phyloP scores from a whole-genome alignment of 2,113 vertebrate species.

The Lethenteron camtschaticum region DNA sequence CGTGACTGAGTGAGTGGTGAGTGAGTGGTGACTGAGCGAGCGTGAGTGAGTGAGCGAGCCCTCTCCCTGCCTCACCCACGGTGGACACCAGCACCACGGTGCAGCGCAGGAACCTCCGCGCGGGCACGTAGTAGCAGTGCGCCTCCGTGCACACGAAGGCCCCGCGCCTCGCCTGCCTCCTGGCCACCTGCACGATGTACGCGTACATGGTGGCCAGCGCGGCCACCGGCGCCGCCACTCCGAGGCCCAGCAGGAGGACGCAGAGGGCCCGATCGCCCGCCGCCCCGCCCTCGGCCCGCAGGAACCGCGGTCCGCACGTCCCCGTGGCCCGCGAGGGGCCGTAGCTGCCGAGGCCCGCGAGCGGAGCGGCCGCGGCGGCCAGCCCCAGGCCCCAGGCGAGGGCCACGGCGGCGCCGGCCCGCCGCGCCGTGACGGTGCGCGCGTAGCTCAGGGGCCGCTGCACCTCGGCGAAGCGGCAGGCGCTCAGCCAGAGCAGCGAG shows the following conservation, averaged over 20 bases:
- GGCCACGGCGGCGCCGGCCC: neutral
- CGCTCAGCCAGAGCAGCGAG: neutral
- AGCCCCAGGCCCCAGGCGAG: neutral
- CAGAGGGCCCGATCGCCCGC: too few species aligned
- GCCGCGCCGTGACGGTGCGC: neutral
- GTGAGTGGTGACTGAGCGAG: too few species aligned
- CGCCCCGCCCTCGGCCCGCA: too few species aligned
- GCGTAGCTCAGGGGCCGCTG: neutral
- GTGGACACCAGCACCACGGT: slow-evolving; percentile 2
- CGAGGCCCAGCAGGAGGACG: neutral
- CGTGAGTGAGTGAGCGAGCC: too few species aligned
- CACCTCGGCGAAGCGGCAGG: neutral
- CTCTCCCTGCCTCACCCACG: neutral
- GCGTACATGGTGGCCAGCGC: neutral
- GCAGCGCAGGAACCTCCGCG: neutral
- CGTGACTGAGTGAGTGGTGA: too few species aligned
- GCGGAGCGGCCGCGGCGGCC: neutral
- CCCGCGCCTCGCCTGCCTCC: neutral
- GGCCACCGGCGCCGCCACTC: neutral
- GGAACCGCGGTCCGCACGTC: too few species aligned
- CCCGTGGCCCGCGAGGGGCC: neutral
- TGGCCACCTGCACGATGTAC: neutral
- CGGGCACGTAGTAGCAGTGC: neutral
- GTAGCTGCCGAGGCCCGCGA: slow-evolving; percentile 2
- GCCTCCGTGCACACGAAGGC: neutral